A percentile compares a stretch with the other conserved stretches of the same genome.
These are phyloP conservation scores for Tetragonula clypearis DNA, from an alignment of 1,140 invertebrate genomes.

Conservation along the genomic window DNA sequence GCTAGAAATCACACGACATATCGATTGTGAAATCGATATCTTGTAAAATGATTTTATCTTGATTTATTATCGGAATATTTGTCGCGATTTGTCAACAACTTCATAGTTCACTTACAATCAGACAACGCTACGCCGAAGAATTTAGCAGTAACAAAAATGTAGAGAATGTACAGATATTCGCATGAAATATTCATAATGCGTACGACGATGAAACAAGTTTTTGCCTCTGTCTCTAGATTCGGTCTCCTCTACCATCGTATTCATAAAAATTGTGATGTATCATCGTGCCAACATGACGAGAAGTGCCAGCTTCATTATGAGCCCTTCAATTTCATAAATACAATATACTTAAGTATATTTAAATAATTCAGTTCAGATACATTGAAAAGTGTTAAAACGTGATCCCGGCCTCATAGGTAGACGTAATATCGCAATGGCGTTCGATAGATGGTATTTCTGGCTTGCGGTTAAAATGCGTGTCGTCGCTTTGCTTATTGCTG, in stretches of 20 bases:
- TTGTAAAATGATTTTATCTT: too few relatives aligned
- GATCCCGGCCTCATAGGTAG: not conserved
- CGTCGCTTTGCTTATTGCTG: constrained; percentile 2
- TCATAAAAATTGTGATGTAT: not conserved
- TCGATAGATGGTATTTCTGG: not conserved
- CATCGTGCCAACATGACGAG: not conserved
- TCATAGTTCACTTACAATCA: not conserved
- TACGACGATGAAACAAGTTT: not conserved
- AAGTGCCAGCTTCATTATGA: not conserved
- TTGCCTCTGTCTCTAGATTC: not conserved
- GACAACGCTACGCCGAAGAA: not conserved
- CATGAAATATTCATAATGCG: not conserved
- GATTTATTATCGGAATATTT: not conserved
- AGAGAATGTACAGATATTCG: not conserved
- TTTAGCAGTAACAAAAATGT: not conserved
- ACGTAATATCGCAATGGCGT: not conserved
- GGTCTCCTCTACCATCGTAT: not conserved
- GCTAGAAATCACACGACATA: too few relatives aligned
- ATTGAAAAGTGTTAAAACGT: not conserved
- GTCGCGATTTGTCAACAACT: not conserved
- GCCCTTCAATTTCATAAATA: not conserved
- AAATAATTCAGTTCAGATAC: not conserved
- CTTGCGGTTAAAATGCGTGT: not conserved
- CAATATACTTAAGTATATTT: not conserved
- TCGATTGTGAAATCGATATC: too few relatives aligned